These are phyloP conservation scores for Tetheella fluctuosa DNA, from an alignment of 2,888 invertebrate species.

Conservation along the genomic window DNA sequence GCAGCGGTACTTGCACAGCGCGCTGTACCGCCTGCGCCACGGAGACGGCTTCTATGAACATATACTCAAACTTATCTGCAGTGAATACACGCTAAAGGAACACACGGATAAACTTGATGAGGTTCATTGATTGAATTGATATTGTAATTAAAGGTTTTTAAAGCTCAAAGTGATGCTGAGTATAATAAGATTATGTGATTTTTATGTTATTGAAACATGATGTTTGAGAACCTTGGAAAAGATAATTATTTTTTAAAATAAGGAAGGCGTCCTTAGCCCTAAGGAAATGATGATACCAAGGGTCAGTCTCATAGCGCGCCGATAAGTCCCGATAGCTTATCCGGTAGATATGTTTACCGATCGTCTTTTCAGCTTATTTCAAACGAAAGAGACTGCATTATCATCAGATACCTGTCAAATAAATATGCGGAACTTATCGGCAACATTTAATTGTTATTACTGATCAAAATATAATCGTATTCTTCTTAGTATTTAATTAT, in stretches of 20 bases:
- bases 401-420: no score
- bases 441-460: no score
- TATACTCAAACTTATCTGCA: slow-evolving; percentile 33
- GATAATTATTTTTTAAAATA: not conserved
- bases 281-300: not conserved
- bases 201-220: not conserved
- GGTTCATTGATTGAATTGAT: not conserved
- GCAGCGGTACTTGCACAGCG: slow-evolving; percentile 60
- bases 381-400: no score
- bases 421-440: no score
- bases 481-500: no score
- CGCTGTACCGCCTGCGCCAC: slow-evolving; percentile 54
- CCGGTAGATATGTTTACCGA: no score
- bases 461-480: no score
- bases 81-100: not conserved
- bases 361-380: no score
- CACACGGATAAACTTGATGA: not conserved
- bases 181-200: not conserved
- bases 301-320: not conserved
- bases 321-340: not conserved
- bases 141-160: not conserved
- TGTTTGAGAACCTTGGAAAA: not conserved
- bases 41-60: slow-evolving; percentile 54
- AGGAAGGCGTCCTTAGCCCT: not conserved
- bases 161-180: not conserved